Conservation (phyloP, 2,888 invertebrate species). For the Anarsia innoxiella region DNA sequence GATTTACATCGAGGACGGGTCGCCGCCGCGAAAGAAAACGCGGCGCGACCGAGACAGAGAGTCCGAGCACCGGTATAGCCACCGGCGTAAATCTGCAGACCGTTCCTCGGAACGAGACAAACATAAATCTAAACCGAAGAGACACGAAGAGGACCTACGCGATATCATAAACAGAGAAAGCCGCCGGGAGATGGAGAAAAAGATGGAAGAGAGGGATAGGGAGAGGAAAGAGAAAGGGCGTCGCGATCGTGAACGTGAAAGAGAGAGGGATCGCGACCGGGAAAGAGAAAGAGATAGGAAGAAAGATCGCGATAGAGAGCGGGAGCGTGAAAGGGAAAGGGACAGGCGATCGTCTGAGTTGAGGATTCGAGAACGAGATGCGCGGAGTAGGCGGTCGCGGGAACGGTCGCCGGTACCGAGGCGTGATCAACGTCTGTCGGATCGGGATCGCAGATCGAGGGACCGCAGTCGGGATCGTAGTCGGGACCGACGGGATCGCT, state of each 20-base stretch:
- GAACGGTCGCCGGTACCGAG: conserved; percentile 26
- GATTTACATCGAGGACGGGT: conserved; percentile 72
- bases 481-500: conserved; percentile 25
- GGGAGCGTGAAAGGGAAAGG: conserved; percentile 36
- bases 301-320: conserved; percentile 28
- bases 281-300: conserved; percentile 34
- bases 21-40: conserved; percentile 58
- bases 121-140: conserved; percentile 39
- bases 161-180: conserved; percentile 52
- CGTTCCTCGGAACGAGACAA: conserved; percentile 39
- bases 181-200: conserved; percentile 44
- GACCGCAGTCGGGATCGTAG: conserved; percentile 35
- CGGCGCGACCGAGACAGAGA: conserved; percentile 41
- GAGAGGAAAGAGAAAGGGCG: conserved; percentile 44
- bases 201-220: conserved; percentile 54
- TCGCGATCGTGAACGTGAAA: conserved; percentile 34
- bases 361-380: conserved; percentile 23
- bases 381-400: conserved; percentile 28
- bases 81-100: conserved; percentile 54
- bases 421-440: conserved; percentile 26
- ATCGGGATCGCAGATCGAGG: conserved; percentile 38
- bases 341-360: conserved; percentile 18
- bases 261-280: conserved; percentile 27
- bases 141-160: conserved; percentile 59
- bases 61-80: conserved; percentile 47